These are phyloP conservation scores for Pitangus sulphuratus DNA, from an alignment of 2,797 vertebrate species.

Conservation along the genomic window DNA sequence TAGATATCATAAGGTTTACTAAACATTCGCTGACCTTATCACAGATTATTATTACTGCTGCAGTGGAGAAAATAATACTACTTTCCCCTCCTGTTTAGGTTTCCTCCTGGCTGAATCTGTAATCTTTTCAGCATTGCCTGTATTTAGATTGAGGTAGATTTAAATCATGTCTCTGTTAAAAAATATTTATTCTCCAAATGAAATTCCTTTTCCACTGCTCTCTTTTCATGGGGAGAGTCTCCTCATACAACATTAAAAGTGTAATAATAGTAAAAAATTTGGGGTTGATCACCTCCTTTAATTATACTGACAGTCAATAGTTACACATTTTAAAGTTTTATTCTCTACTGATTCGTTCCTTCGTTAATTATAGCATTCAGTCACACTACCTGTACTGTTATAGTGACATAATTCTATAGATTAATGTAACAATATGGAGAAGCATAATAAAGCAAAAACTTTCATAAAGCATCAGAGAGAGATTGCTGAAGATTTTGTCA, in stretches of 20 bases:
- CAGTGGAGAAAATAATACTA: accelerated
- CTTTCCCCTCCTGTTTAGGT: background rate
- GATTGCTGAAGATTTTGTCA: background rate
- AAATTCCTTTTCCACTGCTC: background rate
- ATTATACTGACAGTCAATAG: background rate
- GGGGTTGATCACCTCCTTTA: background rate
- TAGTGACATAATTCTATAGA: background rate
- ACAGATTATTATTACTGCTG: background rate
- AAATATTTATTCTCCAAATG: background rate
- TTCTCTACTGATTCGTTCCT: background rate
- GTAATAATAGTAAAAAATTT: background rate
- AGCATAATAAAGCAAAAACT: background rate
- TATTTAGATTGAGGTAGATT: background rate
- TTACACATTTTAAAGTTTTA: background rate
- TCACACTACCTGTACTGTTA: background rate
- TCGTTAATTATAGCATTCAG: background rate
- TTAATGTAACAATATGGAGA: background rate
- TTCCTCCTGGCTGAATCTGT: background rate
- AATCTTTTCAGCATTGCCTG: background rate
- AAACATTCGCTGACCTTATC: background rate
- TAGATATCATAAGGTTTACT: background rate
- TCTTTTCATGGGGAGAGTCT: background rate
- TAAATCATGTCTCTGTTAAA: background rate
- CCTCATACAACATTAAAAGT: background rate
- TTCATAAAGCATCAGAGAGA: background rate